Conservation (phyloP, 2,113 vertebrate genomes). For the Macroglossus sobrinus region DNA sequence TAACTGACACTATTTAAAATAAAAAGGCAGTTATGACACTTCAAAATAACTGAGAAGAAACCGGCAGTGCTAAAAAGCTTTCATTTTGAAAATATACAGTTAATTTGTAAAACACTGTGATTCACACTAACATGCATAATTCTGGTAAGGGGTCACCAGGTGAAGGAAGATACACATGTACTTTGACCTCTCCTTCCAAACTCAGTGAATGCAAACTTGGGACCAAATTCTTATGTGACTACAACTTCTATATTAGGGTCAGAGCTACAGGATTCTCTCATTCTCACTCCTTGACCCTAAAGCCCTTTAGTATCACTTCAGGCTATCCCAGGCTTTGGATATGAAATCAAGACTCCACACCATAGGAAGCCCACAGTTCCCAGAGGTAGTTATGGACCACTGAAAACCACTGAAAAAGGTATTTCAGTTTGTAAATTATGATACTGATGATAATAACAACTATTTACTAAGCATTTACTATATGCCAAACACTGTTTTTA, state of each 20-base stretch:
- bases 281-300: not conserved
- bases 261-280: not conserved
- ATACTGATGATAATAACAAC: not conserved
- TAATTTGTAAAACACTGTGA: slow-evolving; percentile 17
- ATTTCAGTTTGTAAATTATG: not conserved
- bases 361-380: not conserved
- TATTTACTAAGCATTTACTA: not conserved
- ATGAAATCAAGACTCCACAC: not conserved
- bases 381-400: not conserved
- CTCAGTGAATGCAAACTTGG: not conserved
- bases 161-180: not conserved
- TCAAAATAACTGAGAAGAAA: slow-evolving; percentile 34
- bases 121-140: not conserved
- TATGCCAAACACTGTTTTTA: not conserved
- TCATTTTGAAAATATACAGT: slow-evolving; percentile 50
- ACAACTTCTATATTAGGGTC: not conserved
- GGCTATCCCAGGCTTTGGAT: not conserved
- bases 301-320: not conserved
- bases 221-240: not conserved
- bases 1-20: slow-evolving; percentile 27
- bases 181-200: not conserved
- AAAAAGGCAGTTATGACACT: slow-evolving; percentile 4
- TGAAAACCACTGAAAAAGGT: not conserved
- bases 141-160: not conserved
- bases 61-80: slow-evolving; percentile 33